Evolutionary conservation across 2,113 vertebrate genomes (phyloP), one percentile per base, ranked within the genome.

Genomic region (Chloropsis hardwickii): DNA sequence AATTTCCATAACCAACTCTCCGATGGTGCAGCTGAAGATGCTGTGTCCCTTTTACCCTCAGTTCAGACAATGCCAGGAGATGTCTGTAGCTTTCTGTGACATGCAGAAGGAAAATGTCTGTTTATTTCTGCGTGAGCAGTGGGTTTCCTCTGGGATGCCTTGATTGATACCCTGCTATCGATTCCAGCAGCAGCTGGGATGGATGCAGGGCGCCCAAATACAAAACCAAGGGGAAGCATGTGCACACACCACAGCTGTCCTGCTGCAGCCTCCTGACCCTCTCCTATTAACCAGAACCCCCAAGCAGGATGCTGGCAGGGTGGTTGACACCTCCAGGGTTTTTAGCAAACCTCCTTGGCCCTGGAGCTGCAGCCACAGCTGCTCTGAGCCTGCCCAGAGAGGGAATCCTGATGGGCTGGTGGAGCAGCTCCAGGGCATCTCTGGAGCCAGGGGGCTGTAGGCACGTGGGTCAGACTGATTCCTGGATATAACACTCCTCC

Each of bases 141-240:
- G 1, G 61, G 65, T 91, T 93, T 74, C 76, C 88, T 94, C 45
- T 56, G 88, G 90, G 94, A 64, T 88, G 69, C 72, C 56, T 73
- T 73, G 86, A 64, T 47, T 88, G 88, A 88, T 90, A 81, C 9
- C 1, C 66, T 66, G 58, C n/a, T 90, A 90, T 83, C 70, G 80
- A 96, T 84, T 64, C 44, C 66, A 74, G 87, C 16, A 3, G 87
- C 92, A 95, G 92, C 94, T 88, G 85, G 88, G 90, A 60, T 81
- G 84, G 84, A 80, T 0, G 0, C 48, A 47, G 87, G 81, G 74
- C 0, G 0, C 81, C 74, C 89, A 73, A 9, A 94, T 72, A 60
- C 0, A 1, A 69, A 94, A 84, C 22, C 0, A 0, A 35, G 83
- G 65, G 47, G 71, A 60, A 81, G 39, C 19, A 5, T 8, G 60